A percentile compares a stretch with the other conserved stretches of the same genome.
phyloP scores from a whole-genome alignment of 2,113 vertebrate genomes.

The Chaetorhynchus papuensis region DNA sequence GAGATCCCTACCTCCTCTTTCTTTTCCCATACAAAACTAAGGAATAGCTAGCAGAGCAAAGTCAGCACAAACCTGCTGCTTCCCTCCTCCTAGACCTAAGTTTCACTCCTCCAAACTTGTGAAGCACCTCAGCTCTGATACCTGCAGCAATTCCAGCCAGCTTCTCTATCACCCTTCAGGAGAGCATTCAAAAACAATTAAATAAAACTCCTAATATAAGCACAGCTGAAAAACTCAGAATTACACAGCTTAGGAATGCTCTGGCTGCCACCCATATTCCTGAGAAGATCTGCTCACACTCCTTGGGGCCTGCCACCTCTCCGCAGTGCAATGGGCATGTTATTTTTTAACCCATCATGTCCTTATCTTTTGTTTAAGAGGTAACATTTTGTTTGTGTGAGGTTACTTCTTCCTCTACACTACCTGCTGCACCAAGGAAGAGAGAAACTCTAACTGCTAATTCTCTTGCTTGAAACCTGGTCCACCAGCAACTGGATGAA shows the following conservation, averaged over 20 bases:
- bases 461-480: neutral
- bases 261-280: neutral
- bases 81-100: no score
- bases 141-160: neutral
- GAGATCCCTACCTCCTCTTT: neutral
- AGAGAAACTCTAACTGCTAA: neutral
- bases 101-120: neutral
- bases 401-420: neutral
- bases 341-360: neutral
- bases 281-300: neutral
- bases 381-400: neutral
- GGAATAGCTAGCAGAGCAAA: neutral
- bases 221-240: neutral
- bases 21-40: neutral
- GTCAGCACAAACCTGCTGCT: neutral
- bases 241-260: neutral
- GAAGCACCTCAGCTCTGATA: neutral
- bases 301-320: neutral
- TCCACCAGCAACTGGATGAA: neutral
- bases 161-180: neutral
- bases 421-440: neutral
- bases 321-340: rapidly evolving
- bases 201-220: neutral
- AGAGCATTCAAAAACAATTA: neutral
- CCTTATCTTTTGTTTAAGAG: rapidly evolving